Conservation (phyloP, 1,140 invertebrate genomes). For the Habropoda laboriosa region DNA sequence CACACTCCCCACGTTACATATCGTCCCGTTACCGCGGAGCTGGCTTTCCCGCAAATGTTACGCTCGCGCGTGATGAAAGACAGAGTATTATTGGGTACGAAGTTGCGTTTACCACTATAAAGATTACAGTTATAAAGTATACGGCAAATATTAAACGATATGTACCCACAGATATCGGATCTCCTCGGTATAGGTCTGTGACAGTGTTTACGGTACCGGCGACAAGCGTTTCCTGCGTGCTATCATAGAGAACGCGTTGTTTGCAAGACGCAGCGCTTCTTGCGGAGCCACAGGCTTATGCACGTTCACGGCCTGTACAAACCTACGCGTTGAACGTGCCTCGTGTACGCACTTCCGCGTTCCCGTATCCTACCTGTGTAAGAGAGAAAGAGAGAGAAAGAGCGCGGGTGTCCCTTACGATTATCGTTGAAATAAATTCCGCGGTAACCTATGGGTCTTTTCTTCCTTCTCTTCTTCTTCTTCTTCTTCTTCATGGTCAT, state of each 20-base stretch:
- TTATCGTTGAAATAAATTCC: conserved; percentile 49
- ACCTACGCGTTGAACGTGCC: conserved; percentile 43
- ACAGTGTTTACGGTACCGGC: conserved; percentile 40
- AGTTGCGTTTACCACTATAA: no score
- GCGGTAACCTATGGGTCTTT: conserved; percentile 29
- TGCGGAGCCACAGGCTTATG: conserved; percentile 24
- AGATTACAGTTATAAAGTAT: conserved; percentile 32
- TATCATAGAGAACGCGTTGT: conserved; percentile 43
- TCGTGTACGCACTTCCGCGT: conserved; percentile 50
- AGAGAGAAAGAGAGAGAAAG: no score
- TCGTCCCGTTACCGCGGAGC: no score
- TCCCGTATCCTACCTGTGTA: conserved; percentile 27
- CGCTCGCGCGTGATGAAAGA: no score
- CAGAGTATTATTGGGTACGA: no score
- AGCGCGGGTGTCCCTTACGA: conserved; percentile 36
- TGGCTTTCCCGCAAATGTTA: no score
- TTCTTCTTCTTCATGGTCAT: neutral
- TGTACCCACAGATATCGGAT: conserved; percentile 40
- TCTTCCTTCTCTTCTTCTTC: neutral
- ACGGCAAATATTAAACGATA: conserved; percentile 33
- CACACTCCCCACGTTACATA: no score
- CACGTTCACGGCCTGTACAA: conserved; percentile 43
- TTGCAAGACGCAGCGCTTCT: conserved; percentile 43
- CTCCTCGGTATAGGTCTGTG: conserved; percentile 1
- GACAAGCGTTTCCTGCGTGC: conserved; percentile 36